phyloP scores from a whole-genome alignment of 1,140 invertebrate genomes.

The Aethina tumida region DNA sequence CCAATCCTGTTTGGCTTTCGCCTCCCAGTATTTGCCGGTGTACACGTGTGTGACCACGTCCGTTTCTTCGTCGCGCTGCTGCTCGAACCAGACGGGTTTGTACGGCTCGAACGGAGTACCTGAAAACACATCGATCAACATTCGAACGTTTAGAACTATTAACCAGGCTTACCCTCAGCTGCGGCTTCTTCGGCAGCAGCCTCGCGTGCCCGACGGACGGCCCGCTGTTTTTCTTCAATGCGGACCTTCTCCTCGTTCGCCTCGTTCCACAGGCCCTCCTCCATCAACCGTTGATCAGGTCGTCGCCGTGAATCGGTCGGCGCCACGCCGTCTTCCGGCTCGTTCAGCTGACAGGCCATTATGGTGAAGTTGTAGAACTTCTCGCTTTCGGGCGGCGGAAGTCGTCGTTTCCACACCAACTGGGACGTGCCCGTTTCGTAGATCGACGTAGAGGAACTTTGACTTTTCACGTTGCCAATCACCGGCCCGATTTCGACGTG shows the following conservation, averaged over 20 bases:
- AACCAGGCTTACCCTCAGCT: constrained; percentile 46
- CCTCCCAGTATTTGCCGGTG: constrained; percentile 87
- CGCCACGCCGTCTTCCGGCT: constrained; percentile 82
- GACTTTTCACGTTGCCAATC: constrained; percentile 54
- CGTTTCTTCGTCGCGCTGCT: constrained; percentile 67
- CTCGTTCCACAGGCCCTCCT: constrained; percentile 91
- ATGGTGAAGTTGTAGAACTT: constrained; percentile 90
- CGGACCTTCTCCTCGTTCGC: constrained; percentile 83
- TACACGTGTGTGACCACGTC: constrained; percentile 77
- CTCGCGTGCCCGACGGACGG: constrained; percentile 61
- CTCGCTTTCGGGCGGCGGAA: constrained; percentile 58
- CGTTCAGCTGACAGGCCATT: constrained; percentile 93
- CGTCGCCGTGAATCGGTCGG: constrained; percentile 90
- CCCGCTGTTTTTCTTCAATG: constrained; percentile 92
- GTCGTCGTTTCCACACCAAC: constrained; percentile 75
- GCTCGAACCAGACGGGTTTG: constrained; percentile 85
- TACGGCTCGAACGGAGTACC: constrained; percentile 67
- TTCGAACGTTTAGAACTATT: constrained; percentile 1
- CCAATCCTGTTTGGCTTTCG: constrained; percentile 86
- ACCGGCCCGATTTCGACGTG: constrained; percentile 92
- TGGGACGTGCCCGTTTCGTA: constrained; percentile 83
- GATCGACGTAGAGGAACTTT: constrained; percentile 67
- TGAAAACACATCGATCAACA: constrained; percentile 27
- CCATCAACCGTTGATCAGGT: constrained; percentile 64
- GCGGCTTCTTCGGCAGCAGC: constrained; percentile 70